Percentiles rank a stretch among this genome's conserved stretches.
phyloP scores from a whole-genome alignment of 2,888 invertebrate species.

The Agriotes lineatus region DNA sequence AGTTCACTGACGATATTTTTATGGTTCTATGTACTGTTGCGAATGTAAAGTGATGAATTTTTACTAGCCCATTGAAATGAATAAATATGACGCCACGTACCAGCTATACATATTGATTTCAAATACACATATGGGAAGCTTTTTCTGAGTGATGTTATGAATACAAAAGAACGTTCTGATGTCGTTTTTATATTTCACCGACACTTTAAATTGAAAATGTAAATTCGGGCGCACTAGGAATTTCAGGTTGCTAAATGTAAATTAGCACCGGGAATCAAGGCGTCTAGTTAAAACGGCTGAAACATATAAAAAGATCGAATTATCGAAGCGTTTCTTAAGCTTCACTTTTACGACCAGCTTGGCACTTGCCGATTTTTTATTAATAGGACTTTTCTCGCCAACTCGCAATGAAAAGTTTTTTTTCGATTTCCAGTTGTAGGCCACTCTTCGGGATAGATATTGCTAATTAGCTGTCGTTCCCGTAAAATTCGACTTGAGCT shows the following conservation, averaged over 20 bases:
- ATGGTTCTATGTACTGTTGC: conserved; percentile 4
- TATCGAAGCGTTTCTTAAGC: too few species aligned
- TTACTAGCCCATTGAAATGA: conserved; percentile 15
- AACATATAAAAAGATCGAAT: too few species aligned
- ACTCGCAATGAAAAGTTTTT: too few species aligned
- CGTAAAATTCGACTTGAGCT: too few species aligned
- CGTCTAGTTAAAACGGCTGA: too few species aligned
- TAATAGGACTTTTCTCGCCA: too few species aligned
- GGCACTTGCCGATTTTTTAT: too few species aligned
- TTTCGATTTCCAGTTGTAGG: too few species aligned
- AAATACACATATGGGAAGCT: conserved; percentile 5
- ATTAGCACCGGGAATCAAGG: too few species aligned
- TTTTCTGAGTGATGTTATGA: conserved; percentile 13
- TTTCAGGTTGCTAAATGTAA: not conserved
- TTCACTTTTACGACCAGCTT: too few species aligned
- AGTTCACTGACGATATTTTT: conserved; percentile 9
- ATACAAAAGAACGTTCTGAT: conserved; percentile 12
- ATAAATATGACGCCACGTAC: conserved; percentile 11
- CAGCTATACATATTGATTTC: conserved; percentile 12
- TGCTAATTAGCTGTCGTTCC: too few species aligned
- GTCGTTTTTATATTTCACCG: conserved; percentile 5
- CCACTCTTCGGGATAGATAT: too few species aligned
- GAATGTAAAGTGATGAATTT: conserved; percentile 12
- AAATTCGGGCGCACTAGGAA: not conserved
- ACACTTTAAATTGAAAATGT: conserved; percentile 15